Conservation (phyloP, 2,888 invertebrate genomes). For the Agapetus fuscipes region DNA sequence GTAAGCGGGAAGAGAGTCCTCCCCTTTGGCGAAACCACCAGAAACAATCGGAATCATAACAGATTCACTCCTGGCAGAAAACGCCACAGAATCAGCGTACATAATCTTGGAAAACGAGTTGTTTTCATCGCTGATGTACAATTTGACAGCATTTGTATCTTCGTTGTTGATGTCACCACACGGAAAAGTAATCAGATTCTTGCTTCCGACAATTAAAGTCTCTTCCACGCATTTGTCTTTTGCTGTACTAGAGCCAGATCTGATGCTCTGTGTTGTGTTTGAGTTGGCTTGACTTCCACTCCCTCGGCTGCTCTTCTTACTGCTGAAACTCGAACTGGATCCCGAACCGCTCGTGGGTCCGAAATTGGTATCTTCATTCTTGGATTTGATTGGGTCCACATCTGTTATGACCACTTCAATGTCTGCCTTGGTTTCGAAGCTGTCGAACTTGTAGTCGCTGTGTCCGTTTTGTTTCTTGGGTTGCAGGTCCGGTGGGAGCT, state of each 20-base stretch:
- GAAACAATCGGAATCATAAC: constrained; percentile 31
- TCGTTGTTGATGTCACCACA: constrained; percentile 21
- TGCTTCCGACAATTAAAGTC: constrained; percentile 22
- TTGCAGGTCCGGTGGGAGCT: constrained; percentile 31
- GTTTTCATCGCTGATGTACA: constrained; percentile 39
- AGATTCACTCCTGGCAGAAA: constrained; percentile 43
- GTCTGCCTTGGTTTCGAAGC: constrained; percentile 22
- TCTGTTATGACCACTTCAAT: constrained; percentile 14
- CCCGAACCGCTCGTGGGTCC: constrained; percentile 39
- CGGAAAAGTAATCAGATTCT: constrained; percentile 27
- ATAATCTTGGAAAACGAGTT: constrained; percentile 37
- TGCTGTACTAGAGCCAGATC: constrained; percentile 16
- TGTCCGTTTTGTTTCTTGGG: constrained; percentile 29
- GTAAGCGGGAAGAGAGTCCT: constrained; percentile 29
- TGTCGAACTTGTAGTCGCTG: constrained; percentile 33
- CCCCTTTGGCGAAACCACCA: constrained; percentile 11
- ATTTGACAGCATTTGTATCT: constrained; percentile 40
- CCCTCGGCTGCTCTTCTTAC: constrained; percentile 37
- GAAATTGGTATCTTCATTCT: constrained; percentile 34
- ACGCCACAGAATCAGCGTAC: constrained; percentile 36
- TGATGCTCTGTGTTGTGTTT: constrained; percentile 27
- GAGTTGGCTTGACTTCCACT: constrained; percentile 41
- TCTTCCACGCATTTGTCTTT: constrained; percentile 26
- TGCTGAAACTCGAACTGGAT: constrained; percentile 36
- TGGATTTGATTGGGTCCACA: constrained; percentile 8